These are phyloP conservation scores for Muscidifurax raptorellus DNA, from an alignment of 1,140 invertebrate species.

Conservation along the genomic window DNA sequence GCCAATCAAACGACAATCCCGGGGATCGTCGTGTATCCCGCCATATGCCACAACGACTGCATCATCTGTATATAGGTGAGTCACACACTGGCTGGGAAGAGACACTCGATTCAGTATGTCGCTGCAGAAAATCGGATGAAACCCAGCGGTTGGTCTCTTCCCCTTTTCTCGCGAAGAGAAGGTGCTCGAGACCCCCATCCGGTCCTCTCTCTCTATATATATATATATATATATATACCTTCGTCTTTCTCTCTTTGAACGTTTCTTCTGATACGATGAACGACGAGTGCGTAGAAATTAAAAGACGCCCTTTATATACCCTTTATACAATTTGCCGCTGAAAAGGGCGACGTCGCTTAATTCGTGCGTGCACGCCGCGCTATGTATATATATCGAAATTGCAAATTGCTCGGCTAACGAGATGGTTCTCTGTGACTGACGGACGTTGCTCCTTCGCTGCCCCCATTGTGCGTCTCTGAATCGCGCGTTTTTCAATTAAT, in stretches of 20 bases:
- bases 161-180: conserved; percentile 48
- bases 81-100: background rate
- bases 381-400: background rate
- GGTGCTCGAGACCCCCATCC: conserved; percentile 62
- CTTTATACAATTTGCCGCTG: background rate
- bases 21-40: background rate
- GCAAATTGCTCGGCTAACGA: conserved; percentile 4
- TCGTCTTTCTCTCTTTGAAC: background rate
- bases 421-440: conserved; percentile 18
- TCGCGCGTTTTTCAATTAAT: conserved; percentile 5
- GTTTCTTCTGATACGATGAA: background rate
- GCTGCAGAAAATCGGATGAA: conserved; percentile 58
- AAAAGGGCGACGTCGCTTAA: conserved; percentile 19
- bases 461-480: conserved; percentile 5
- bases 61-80: background rate
- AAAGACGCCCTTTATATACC: background rate
- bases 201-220: conserved; percentile 38
- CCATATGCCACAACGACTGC: background rate
- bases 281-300: background rate
- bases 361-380: background rate
- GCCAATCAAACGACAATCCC: conserved; percentile 14
- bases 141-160: conserved; percentile 65
- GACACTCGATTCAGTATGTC: conserved; percentile 54
- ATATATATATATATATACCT: too few species aligned
- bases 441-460: conserved; percentile 16